Percentiles rank a stretch among this genome's conserved stretches.
phyloP scores from a whole-genome alignment of 2,113 vertebrate species.

The Ciconia boyciana region DNA sequence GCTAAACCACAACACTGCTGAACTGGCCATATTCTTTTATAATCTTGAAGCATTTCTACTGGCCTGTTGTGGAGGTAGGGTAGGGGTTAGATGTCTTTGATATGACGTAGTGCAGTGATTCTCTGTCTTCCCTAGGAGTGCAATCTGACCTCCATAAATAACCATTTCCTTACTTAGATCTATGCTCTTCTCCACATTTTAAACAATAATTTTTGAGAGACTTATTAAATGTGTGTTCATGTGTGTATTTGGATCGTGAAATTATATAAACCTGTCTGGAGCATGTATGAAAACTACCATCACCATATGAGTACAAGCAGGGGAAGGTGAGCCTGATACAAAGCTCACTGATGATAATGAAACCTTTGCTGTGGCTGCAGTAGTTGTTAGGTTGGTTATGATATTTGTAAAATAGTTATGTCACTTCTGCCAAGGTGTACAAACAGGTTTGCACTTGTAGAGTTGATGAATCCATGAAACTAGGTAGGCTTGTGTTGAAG shows the following conservation, averaged over 20 bases:
- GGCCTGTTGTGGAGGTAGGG: background rate
- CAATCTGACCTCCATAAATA: background rate
- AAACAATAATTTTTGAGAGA: background rate
- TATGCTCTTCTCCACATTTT: background rate
- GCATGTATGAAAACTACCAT: background rate
- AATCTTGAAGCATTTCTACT: background rate
- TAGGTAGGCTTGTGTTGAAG: background rate
- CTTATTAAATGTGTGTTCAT: background rate
- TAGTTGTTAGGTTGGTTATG: background rate
- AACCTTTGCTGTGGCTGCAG: background rate
- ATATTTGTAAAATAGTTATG: background rate
- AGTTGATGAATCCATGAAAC: background rate
- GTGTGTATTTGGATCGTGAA: background rate
- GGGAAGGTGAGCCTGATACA: background rate
- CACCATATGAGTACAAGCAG: background rate
- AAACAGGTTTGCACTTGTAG: background rate
- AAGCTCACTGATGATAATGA: background rate
- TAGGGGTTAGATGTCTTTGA: background rate
- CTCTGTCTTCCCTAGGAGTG: background rate
- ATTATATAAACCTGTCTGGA: background rate
- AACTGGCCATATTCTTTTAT: background rate
- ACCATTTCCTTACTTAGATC: background rate
- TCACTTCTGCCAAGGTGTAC: background rate
- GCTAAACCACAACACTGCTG: background rate
- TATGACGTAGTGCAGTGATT: background rate